Evolutionary conservation across 2,113 vertebrate species (phyloP).

Genomic region (rat (Rattus norvegicus)): GRCr8 NC_086019.1:266485501-266486000

Average conservation of each 20-base stretch:
- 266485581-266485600: too few species aligned
- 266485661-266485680: not conserved
- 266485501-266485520: not conserved
- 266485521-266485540: not conserved
- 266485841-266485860: too few species aligned
- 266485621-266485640: not conserved
- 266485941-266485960: not conserved
- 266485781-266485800: not conserved
- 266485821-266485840: not conserved
- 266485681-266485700: not conserved
- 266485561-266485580: not conserved
- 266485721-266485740: not conserved
- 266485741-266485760: not conserved
- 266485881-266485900: not conserved
- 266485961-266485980: not conserved
- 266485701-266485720: not conserved
- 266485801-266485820: too few species aligned
- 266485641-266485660: not conserved
- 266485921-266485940: not conserved
- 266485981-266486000: not conserved
- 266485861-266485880: not conserved
- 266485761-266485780: not conserved
- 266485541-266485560: too few species aligned
- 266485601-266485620: not conserved
- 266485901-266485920: not conserved